Conservation (phyloP, 2,888 invertebrate species). For the Spatulosminthurus flaviceps region DNA sequence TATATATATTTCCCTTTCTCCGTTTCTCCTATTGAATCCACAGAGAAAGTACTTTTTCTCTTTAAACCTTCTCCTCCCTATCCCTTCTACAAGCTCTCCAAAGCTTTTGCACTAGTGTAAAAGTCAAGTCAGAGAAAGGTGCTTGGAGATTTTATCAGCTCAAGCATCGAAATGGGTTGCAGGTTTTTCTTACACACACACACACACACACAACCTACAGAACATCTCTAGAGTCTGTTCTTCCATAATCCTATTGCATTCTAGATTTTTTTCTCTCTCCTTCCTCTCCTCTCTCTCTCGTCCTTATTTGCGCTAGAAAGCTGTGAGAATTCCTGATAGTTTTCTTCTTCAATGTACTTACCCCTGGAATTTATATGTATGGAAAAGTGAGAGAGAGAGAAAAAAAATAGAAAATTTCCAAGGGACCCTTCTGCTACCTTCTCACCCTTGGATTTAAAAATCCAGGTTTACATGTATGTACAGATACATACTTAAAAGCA, state of each 20-base stretch:
- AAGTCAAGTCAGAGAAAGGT: slow-evolving; percentile 39
- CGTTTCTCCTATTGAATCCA: no score
- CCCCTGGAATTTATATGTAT: no score
- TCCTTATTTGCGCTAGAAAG: not conserved
- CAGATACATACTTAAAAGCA: no score
- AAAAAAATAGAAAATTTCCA: no score
- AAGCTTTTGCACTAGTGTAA: not conserved
- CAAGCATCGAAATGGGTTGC: slow-evolving; percentile 48
- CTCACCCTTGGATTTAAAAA: slow-evolving; percentile 1
- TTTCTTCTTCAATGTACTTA: not conserved
- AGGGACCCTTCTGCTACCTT: not conserved
- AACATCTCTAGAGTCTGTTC: slow-evolving; percentile 43
- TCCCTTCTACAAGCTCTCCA: not conserved
- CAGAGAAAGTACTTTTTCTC: no score
- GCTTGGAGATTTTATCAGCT: slow-evolving; percentile 51
- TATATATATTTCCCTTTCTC: not conserved
- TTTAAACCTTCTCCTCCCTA: no score
- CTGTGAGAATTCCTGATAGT: not conserved
- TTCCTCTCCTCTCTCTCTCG: slow-evolving; percentile 19
- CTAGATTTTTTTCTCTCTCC: slow-evolving; percentile 15
- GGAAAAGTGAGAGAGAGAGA: no score
- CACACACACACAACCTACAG: slow-evolving; percentile 26
- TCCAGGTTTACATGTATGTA: not conserved
- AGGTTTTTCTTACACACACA: slow-evolving; percentile 4
- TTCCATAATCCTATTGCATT: slow-evolving; percentile 45